phyloP scores from a whole-genome alignment of 2,888 invertebrate genomes.

The Epistrophe eligans region DNA sequence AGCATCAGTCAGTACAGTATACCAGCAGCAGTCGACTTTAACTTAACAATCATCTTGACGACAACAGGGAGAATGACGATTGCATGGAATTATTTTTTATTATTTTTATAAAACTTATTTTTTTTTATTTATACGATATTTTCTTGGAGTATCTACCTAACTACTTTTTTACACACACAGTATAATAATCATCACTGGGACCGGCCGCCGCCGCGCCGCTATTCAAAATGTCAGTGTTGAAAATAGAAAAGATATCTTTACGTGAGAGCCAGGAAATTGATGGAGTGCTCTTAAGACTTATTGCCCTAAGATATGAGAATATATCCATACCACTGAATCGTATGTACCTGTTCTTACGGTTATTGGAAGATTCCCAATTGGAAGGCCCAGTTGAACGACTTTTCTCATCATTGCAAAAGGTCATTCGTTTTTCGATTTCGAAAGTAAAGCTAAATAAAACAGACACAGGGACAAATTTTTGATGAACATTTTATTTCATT shows the following conservation, averaged over 20 bases:
- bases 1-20: not conserved
- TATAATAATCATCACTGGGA: slow-evolving; percentile 45
- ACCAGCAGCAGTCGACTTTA: slow-evolving; percentile 45
- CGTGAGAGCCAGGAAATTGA: slow-evolving; percentile 29
- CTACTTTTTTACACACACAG: slow-evolving; percentile 3
- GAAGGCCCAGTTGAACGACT: too few relatives aligned
- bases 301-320: slow-evolving; percentile 9
- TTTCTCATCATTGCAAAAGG: too few relatives aligned
- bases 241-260: slow-evolving; percentile 37
- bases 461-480: too few relatives aligned
- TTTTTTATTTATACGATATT: not conserved
- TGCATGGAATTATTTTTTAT: slow-evolving; percentile 69
- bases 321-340: not conserved
- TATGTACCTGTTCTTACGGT: not conserved
- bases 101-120: slow-evolving; percentile 37
- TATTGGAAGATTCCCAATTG: too few relatives aligned
- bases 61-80: slow-evolving; percentile 61
- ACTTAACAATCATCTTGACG: slow-evolving; percentile 54
- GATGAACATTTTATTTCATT: too few relatives aligned
- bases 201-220: not conserved
- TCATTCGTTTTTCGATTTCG: too few relatives aligned
- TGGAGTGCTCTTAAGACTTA: slow-evolving; percentile 42
- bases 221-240: slow-evolving; percentile 51
- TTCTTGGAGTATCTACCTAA: not conserved
- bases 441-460: too few relatives aligned